A percentile compares a stretch with the other conserved stretches of the same genome.
Conservation (phyloP, 2,888 invertebrate genomes). For the Psococerastis gibbosa region DNA sequence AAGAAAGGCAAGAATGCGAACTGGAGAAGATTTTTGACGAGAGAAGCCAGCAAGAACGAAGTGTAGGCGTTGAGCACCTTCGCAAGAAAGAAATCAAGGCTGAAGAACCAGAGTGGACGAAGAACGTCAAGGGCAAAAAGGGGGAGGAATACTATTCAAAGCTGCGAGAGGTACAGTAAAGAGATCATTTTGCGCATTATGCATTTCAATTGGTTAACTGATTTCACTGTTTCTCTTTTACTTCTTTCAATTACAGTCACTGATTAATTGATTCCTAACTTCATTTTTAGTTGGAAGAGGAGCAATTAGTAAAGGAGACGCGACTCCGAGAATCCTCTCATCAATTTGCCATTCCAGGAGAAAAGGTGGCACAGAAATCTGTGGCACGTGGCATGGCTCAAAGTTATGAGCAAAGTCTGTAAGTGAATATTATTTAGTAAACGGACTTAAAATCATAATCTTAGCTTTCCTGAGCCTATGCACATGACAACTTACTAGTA, state of each 20-base stretch:
- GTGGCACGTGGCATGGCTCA: constrained; percentile 75
- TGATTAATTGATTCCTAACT: too few relatives aligned
- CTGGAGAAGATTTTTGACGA: constrained; percentile 77
- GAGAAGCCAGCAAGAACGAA: constrained; percentile 48
- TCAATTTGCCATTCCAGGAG: constrained; percentile 71
- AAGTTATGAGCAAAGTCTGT: constrained; percentile 67
- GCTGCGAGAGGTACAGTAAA: constrained; percentile 42
- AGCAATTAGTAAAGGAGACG: constrained; percentile 65
- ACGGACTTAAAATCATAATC: neutral
- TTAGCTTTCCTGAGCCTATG: too few relatives aligned
- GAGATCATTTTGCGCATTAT: too few relatives aligned
- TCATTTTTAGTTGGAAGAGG: constrained; percentile 44
- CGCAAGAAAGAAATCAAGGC: constrained; percentile 44
- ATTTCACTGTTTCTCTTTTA: too few relatives aligned
- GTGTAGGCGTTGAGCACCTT: constrained; percentile 37
- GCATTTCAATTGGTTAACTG: too few relatives aligned
- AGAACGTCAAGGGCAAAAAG: constrained; percentile 61
- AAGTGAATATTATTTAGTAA: constrained; percentile 33
- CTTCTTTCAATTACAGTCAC: too few relatives aligned
- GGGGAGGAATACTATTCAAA: constrained; percentile 64
- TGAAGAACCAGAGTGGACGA: constrained; percentile 71
- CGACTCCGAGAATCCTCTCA: constrained; percentile 55
- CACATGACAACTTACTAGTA: constrained; percentile 12
- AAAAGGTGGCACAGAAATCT: constrained; percentile 54
- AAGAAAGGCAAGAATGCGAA: constrained; percentile 63